Evolutionary conservation across 2,113 vertebrate species (phyloP).

Genomic region (Hyla sarda): DNA sequence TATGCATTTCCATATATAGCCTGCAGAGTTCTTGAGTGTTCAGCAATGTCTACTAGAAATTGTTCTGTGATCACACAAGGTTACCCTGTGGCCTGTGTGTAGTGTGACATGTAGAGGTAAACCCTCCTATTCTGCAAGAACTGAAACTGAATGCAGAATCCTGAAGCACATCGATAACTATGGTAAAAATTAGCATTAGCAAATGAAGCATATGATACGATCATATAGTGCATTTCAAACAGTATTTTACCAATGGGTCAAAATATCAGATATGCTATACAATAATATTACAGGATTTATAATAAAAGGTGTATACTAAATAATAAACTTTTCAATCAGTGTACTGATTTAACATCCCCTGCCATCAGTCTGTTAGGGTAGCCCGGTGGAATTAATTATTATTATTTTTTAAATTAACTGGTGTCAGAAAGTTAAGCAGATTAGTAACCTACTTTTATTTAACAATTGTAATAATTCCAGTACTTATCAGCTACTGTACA

Average conservation of each 20-base stretch:
- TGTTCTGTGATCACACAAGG: neutral
- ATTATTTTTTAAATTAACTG: too few relatives aligned
- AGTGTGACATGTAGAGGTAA: neutral
- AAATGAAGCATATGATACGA: neutral
- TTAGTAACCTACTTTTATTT: too few relatives aligned
- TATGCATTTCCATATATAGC: slow-evolving; percentile 6
- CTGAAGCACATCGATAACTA: neutral
- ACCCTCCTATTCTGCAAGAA: neutral
- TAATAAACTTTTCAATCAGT: too few relatives aligned
- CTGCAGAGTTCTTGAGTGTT: neutral
- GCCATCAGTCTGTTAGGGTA: too few relatives aligned
- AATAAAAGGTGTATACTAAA: too few relatives aligned
- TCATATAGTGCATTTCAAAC: neutral
- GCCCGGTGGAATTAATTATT: too few relatives aligned
- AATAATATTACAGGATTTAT: too few relatives aligned
- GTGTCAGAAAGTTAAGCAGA: too few relatives aligned
- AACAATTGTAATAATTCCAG: too few relatives aligned
- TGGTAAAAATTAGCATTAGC: neutral
- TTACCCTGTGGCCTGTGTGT: neutral
- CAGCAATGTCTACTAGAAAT: neutral
- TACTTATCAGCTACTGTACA: too few relatives aligned
- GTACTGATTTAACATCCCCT: too few relatives aligned
- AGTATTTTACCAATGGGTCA: neutral
- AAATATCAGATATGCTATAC: neutral
- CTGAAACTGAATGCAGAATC: neutral